phyloP scores from a whole-genome alignment of 2,888 invertebrate species.

The Onthophagus sagittarius region DNA sequence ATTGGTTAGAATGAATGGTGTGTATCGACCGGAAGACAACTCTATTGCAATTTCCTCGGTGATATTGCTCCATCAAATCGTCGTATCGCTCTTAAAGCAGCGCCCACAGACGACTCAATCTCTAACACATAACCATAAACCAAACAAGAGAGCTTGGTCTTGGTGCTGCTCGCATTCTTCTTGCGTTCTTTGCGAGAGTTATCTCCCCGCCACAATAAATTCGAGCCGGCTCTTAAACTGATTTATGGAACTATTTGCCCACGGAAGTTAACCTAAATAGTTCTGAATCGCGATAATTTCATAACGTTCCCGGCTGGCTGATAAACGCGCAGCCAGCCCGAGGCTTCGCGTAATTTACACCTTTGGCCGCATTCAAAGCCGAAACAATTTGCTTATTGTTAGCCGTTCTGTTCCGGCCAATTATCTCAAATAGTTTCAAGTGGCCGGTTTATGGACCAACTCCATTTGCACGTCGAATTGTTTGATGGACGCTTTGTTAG shows the following conservation, averaged over 20 bases:
- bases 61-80: background rate
- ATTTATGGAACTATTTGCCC: slow-evolving; percentile 25
- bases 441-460: slow-evolving; percentile 19
- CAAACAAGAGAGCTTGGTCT: background rate
- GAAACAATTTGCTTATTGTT: slow-evolving; percentile 2
- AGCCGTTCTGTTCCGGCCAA: slow-evolving; percentile 12
- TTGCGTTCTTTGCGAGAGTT: background rate
- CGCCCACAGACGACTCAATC: background rate
- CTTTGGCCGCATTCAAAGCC: background rate
- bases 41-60: background rate
- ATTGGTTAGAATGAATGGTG: background rate
- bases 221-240: background rate
- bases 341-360: background rate
- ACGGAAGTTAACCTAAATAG: slow-evolving; percentile 25
- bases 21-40: background rate
- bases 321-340: background rate
- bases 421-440: slow-evolving; percentile 21
- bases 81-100: background rate
- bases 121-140: background rate
- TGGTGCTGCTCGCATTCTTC: background rate
- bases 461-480: slow-evolving; percentile 21
- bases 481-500: slow-evolving; percentile 8
- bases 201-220: background rate
- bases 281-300: slow-evolving; percentile 11
- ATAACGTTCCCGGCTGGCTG: background rate